Evolutionary conservation across 2,888 invertebrate species (phyloP), one percentile per base, ranked within the genome.

Genomic region (Apamea anceps): DNA sequence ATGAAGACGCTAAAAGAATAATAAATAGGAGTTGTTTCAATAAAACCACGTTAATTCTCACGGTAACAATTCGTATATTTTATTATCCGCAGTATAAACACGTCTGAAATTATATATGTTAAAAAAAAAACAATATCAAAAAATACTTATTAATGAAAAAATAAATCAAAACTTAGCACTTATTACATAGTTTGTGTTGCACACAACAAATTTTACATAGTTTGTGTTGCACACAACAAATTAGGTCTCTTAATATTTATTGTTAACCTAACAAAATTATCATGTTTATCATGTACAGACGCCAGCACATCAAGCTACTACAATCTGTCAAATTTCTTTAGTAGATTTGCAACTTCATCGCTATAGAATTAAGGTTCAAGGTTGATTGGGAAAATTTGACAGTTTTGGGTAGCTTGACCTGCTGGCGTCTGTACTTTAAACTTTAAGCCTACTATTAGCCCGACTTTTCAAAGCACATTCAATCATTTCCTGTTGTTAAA

Each of bases 51-150:
- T 51, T 66, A 48, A 37, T 81, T 80, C 54, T 75, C 67, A 80
- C 72, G 70, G 72, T 78, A 85, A 80, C 86, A 84, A 45, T 77
- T 84, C 63, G 70, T 86, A 86, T 84, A 86, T 83, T 82, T 79
- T 83, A 68, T 82, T 78, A 72, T 51, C 70, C 72, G 75, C n/a
- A 68, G 4, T n/a, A 74, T 77, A 72, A 77, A 82, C 32, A 77
- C 28, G 6, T 82, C 54, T 62, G n/a, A 85, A 85, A 75, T 70
- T 12, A 32, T 57, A 32, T 57, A 54, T 62, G 15, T 65, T 54
- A 75, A 63, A 60, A 75, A 37, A 74, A 67, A 70, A 54, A 62
- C 45, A 80, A 73, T 73, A 37, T 65, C 3, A 65, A 54, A 79
- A 79, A 72, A 37, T 62, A 75, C n/a, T 48, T 21, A 37, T 10